phyloP scores from a whole-genome alignment of 2,888 invertebrate genomes.

The Limnephilus marmoratus region DNA sequence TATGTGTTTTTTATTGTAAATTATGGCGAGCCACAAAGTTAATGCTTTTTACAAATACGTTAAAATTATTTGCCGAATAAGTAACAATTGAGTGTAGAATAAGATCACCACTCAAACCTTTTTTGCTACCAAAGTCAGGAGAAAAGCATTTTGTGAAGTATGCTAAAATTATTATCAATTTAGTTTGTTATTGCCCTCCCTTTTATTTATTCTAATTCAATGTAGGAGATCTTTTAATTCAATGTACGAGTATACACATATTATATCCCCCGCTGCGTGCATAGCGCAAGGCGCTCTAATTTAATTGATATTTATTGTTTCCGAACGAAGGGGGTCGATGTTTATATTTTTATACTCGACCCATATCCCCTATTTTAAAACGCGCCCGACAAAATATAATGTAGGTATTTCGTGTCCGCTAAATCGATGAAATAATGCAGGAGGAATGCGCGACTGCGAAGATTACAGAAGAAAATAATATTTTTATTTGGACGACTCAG shows the following conservation, averaged over 20 bases:
- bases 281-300: neutral
- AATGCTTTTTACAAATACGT: too few species aligned
- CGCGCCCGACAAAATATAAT: neutral
- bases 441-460: neutral
- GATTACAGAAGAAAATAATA: neutral
- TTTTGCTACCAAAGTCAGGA: neutral
- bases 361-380: neutral
- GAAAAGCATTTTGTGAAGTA: neutral
- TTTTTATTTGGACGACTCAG: neutral
- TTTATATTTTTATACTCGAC: neutral
- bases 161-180: neutral
- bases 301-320: neutral
- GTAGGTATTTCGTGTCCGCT: neutral
- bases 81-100: too few species aligned
- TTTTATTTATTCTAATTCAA: neutral
- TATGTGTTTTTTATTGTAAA: too few species aligned
- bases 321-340: too few species aligned
- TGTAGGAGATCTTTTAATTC: too few species aligned
- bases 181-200: neutral
- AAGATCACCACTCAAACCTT: neutral
- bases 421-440: neutral
- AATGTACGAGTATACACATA: neutral
- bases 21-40: too few species aligned
- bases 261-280: neutral
- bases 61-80: neutral